Evolutionary conservation across 2,113 vertebrate genomes (phyloP), one percentile per base, ranked within the genome.

Genomic region (Odontesthes bonariensis): DNA sequence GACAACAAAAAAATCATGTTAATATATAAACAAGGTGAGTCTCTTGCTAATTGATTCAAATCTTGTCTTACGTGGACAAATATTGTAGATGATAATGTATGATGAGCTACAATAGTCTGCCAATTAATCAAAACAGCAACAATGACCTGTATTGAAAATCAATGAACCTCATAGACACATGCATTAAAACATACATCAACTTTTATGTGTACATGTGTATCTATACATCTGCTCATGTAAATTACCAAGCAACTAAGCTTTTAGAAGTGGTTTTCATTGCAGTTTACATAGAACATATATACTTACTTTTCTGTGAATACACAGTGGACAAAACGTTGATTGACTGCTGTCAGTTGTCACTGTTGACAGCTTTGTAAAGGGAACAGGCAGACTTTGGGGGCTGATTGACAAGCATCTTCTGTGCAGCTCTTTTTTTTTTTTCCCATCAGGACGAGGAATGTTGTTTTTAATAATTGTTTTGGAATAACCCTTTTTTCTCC

Each of bases 351-450:
- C 87, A 79, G 49, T 73, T 82, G 79, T 84, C 78, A 84, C 35
- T 61, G 60, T 31, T 86, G 80, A 89, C 69, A 83, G 81, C 76
- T 88, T 65, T 63, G 55, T 66, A 47, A 57, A 35, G 44, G 73
- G 57, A 84, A 58, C 46, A 72, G 52, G 20, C 77, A 83, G 63
- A 59, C 62, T 57, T 32, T 73, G 71, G 65, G 75, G 59, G 13
- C 56, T 87, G 82, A 88, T 85, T 78, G 87, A 89, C 88, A 89
- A 86, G 80, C 72, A 69, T 66, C 57, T 59, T 81, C 72, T 47
- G 27, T 65, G 23, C 51, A 65, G 49, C 69, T 83, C 59, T 75
- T 86, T 80, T 79, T 62, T 75, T 86, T 80, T 79, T 77, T 82
- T 80, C 46, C 49, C 42, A 78, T 81, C 75, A 84, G 75, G 44